Percentiles rank a stretch among this genome's conserved stretches.
Evolutionary conservation across 1,140 invertebrate species (phyloP).

Genomic region (Mactra quadrangularis): DNA sequence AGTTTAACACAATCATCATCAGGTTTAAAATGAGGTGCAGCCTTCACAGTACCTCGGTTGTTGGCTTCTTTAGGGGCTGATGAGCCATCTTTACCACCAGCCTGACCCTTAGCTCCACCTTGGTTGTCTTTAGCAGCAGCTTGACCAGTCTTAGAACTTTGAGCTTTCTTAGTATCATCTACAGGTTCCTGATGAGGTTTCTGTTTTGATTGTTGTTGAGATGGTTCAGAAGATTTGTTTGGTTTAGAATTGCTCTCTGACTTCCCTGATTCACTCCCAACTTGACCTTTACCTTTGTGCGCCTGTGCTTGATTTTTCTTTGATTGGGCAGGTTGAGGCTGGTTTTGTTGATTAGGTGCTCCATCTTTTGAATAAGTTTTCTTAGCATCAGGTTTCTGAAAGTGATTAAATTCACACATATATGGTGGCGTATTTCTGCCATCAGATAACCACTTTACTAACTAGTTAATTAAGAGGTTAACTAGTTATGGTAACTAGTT

Average conservation of each 20-base stretch:
- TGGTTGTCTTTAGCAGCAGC: not conserved
- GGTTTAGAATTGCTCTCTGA: not conserved
- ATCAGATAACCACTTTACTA: too few relatives aligned
- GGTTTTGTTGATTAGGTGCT: conserved; percentile 20
- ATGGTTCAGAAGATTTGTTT: conserved; percentile 30
- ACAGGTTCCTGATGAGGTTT: conserved; percentile 56
- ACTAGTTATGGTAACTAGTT: too few relatives aligned
- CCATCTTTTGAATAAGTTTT: conserved; percentile 41
- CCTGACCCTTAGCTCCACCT: not conserved
- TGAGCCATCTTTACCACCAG: not conserved
- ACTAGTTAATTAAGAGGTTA: too few relatives aligned
- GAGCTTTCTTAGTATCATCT: conserved; percentile 63
- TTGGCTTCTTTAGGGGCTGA: not conserved
- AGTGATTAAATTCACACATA: conserved; percentile 3
- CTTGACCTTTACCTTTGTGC: conserved; percentile 40
- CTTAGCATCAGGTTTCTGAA: conserved; percentile 35
- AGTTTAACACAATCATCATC: conserved; percentile 76
- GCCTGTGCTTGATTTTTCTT: conserved; percentile 20
- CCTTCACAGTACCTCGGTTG: conserved; percentile 58
- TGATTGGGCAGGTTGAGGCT: conserved; percentile 1
- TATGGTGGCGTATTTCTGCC: too few relatives aligned
- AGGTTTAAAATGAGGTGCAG: conserved; percentile 73
- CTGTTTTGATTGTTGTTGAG: conserved; percentile 37
- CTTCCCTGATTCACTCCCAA: conserved; percentile 47
- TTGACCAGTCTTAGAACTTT: not conserved